Percentiles rank a stretch among this genome's conserved stretches.
These are phyloP conservation scores for Calameuta idolon DNA, from an alignment of 2,888 invertebrate species.

Conservation along the genomic window DNA sequence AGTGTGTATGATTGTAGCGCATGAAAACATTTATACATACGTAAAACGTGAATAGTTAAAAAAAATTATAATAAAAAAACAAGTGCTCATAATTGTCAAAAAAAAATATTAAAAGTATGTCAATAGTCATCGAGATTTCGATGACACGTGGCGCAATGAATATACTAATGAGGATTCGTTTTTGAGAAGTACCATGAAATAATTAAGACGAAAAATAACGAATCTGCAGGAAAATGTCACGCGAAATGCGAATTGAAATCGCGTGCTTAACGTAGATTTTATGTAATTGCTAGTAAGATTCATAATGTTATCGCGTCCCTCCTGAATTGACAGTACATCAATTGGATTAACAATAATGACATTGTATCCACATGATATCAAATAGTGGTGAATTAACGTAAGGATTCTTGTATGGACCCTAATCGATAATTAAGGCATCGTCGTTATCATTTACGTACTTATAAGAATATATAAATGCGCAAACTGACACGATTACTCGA, in stretches of 20 bases:
- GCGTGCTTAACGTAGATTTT: neutral
- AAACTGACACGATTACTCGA: neutral
- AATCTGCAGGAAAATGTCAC: neutral
- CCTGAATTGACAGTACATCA: neutral
- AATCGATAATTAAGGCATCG: neutral
- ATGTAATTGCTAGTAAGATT: neutral
- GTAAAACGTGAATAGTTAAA: neutral
- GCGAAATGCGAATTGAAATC: neutral
- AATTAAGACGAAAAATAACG: neutral
- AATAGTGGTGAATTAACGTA: neutral
- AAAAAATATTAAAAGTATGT: neutral
- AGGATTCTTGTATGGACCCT: neutral
- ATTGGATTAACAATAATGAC: neutral
- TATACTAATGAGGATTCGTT: neutral
- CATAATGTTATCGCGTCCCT: neutral
- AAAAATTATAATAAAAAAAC: neutral
- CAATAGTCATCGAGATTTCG: neutral
- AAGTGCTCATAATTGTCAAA: neutral
- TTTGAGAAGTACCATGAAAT: neutral
- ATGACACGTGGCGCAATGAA: neutral
- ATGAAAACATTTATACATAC: neutral
- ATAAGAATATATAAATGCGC: constrained; percentile 11
- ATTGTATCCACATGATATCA: neutral
- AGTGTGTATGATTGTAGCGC: neutral
- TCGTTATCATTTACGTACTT: constrained; percentile 12